Evolutionary conservation across 2,797 vertebrate species (phyloP), one percentile per base, ranked within the genome.

Genomic region (Poecilia picta): DNA sequence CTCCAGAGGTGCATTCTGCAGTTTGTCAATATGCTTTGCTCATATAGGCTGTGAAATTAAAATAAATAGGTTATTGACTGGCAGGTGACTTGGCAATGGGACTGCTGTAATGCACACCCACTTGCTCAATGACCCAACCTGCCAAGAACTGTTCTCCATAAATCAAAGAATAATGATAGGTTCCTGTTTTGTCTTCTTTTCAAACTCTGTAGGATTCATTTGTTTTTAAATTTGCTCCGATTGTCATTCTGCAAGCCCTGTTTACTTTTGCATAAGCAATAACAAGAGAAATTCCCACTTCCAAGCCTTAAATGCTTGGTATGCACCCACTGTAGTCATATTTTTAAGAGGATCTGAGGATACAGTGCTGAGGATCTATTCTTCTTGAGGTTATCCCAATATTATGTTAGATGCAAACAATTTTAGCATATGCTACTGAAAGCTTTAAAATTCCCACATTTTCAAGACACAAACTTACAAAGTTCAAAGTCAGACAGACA

Each of bases 51-150:
- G 92, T 95, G 95, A 95, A 95, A 98, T 98, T 97, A 98, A 97
- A 98, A 98, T 97, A 98, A 98, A 98, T 97, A 96, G 97, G 95
- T 97, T 99, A 99, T 99, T 98, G 98, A 99, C 96, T 96, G 95
- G 95, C 89, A 95, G 83, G 95, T 94, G 96, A 92, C 89, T 87
- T 89, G 85, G 95, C 96, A 94, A 94, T 93, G 85, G 94, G 94
- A 95, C 93, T 93, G 93, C 93, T 87, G 85, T 95, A 96, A 95
- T 94, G 95, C 93, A 51, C 87, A 71, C 91, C 79, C 93, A 76
- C 93, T 83, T 73, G 94, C 92, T 95, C 85, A 83, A 89, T 94
- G 90, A 94, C 90, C 96, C 87, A 80, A 93, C 92, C 95, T 89
- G 89, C 93, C 92, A 95, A 89, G 96, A 97, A 96, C 97, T 97